A percentile compares a stretch with the other conserved stretches of the same genome.
Conservation (phyloP, 2,888 invertebrate species). For the Eugnorisma glareosa region DNA sequence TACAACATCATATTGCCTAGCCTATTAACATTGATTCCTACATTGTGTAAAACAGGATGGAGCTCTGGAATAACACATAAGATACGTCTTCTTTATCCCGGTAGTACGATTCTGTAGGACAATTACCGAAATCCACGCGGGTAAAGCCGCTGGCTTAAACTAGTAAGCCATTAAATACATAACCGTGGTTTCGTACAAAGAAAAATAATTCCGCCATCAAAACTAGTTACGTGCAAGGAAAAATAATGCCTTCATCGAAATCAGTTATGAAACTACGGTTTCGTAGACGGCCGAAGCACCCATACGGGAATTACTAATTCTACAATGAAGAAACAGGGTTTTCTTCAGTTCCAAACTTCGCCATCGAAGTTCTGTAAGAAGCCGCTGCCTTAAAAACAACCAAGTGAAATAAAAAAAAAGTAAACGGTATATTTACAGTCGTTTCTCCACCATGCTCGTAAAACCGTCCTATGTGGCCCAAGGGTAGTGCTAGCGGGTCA, state of each 20-base stretch:
- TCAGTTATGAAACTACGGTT: too few species aligned
- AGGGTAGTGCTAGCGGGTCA: slow-evolving; percentile 15
- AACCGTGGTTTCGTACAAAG: too few species aligned
- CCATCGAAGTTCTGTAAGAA: background rate
- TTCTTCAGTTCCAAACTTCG: background rate
- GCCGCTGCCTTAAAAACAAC: background rate
- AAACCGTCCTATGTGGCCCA: slow-evolving; percentile 35
- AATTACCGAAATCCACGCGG: background rate
- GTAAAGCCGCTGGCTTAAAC: background rate
- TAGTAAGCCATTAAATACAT: background rate
- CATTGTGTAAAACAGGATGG: too few species aligned
- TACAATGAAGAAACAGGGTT: background rate
- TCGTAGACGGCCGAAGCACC: too few species aligned
- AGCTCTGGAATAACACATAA: background rate
- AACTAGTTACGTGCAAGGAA: too few species aligned
- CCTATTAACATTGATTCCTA: too few species aligned
- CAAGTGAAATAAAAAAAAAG: slow-evolving; percentile 12
- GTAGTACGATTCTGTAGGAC: background rate
- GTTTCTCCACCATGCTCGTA: slow-evolving; percentile 34
- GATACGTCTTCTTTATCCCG: background rate
- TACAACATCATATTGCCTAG: too few species aligned
- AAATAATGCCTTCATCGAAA: too few species aligned
- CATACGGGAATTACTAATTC: background rate
- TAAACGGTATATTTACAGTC: background rate
- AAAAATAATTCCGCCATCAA: too few species aligned